phyloP scores from a whole-genome alignment of 1,140 invertebrate species.

The Zaprionus africanus region DNA sequence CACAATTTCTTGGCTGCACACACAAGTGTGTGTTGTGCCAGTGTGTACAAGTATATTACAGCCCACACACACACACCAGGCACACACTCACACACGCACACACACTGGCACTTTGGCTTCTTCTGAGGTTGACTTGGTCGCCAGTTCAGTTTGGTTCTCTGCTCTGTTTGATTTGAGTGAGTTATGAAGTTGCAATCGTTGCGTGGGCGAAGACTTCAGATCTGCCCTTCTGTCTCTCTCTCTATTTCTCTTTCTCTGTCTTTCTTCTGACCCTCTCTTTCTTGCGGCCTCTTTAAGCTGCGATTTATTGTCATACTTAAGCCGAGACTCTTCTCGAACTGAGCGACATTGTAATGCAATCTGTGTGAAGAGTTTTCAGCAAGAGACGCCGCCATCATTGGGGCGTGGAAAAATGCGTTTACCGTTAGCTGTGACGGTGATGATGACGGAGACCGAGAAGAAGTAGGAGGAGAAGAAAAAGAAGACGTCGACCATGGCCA shows the following conservation, averaged over 20 bases:
- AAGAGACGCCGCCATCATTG: constrained; percentile 43
- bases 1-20: constrained; percentile 69
- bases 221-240: not conserved
- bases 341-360: constrained; percentile 54
- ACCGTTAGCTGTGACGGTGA: constrained; percentile 57
- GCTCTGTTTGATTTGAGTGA: constrained; percentile 61
- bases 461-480: no score
- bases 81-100: constrained; percentile 13
- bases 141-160: constrained; percentile 6
- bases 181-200: constrained; percentile 72
- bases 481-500: constrained; percentile 38
- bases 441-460: not conserved
- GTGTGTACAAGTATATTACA: constrained; percentile 35
- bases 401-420: constrained; percentile 55
- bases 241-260: not conserved
- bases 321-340: constrained; percentile 17
- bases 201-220: constrained; percentile 56
- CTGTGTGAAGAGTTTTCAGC: constrained; percentile 51
- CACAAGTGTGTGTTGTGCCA: constrained; percentile 32
- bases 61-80: constrained; percentile 10
- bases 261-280: not conserved
- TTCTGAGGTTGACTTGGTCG: constrained; percentile 44
- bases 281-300: constrained; percentile 43
- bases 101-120: not conserved
- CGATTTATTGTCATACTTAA: constrained; percentile 77